A percentile compares a stretch with the other conserved stretches of the same genome.
Evolutionary conservation across 2,797 vertebrate species (phyloP).

Genomic region (Sebastes nivosus): DNA sequence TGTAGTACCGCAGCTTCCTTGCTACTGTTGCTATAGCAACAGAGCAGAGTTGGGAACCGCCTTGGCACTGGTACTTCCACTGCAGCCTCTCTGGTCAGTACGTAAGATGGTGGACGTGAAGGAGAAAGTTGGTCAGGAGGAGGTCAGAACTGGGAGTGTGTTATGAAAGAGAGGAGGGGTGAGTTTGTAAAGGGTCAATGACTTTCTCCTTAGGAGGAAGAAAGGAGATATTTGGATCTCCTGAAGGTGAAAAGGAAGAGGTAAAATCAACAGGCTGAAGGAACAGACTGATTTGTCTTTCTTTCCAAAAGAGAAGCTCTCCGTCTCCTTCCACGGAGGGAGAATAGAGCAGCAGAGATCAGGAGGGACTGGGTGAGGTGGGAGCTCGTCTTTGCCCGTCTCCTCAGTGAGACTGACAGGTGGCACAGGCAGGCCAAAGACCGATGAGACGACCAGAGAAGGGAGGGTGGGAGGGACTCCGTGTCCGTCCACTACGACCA

Average conservation of each 20-base stretch:
- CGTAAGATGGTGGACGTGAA: constrained; percentile 41
- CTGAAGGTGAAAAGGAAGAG: constrained; percentile 22
- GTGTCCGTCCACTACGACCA: constrained; percentile 80
- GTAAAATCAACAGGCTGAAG: constrained; percentile 32
- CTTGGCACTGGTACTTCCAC: constrained; percentile 74
- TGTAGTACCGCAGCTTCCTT: constrained; percentile 76
- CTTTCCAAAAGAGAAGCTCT: constrained; percentile 39
- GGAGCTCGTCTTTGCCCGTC: constrained; percentile 59
- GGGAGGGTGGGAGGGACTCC: constrained; percentile 75
- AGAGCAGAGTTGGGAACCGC: constrained; percentile 50
- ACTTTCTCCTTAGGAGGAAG: constrained; percentile 39
- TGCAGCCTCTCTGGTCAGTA: constrained; percentile 80
- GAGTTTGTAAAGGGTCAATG: constrained; percentile 18
- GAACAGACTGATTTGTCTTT: constrained; percentile 44
- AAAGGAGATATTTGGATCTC: constrained; percentile 19
- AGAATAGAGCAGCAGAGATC: constrained; percentile 48
- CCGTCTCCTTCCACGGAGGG: constrained; percentile 42
- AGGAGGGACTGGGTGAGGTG: constrained; percentile 46
- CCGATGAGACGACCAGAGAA: constrained; percentile 73
- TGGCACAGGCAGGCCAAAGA: constrained; percentile 61
- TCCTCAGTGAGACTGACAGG: constrained; percentile 59
- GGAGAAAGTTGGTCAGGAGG: constrained; percentile 26
- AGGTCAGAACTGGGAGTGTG: constrained; percentile 26
- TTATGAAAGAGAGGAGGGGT: not conserved
- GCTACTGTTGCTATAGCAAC: constrained; percentile 79